phyloP scores from a whole-genome alignment of 1,140 invertebrate species.

The Lycorma delicatula region DNA sequence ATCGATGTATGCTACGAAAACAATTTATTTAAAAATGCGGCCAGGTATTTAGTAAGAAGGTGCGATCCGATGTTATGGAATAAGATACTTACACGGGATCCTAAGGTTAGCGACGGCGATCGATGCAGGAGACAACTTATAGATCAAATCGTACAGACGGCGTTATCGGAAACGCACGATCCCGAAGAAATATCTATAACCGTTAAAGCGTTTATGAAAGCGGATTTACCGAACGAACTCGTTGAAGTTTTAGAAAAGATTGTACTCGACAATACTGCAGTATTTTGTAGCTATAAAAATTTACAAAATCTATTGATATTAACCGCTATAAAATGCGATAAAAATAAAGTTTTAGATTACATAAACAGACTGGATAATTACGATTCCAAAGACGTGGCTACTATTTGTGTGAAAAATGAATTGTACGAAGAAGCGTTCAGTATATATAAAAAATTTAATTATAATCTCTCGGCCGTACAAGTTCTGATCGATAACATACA shows the following conservation, averaged over 20 bases:
- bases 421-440: constrained; percentile 98
- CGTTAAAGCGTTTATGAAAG: constrained; percentile 99
- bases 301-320: constrained; percentile 66
- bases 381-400: constrained; percentile 98
- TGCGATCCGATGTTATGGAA: constrained; percentile 95
- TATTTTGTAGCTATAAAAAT: constrained; percentile 87
- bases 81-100: constrained; percentile 65
- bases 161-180: constrained; percentile 88
- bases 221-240: constrained; percentile 97
- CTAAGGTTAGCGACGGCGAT: constrained; percentile 86
- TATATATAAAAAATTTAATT: constrained; percentile 99
- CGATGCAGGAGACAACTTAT: constrained; percentile 91
- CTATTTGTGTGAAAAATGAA: constrained; percentile 95
- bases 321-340: constrained; percentile 94
- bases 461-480: constrained; percentile 97
- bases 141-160: constrained; percentile 95
- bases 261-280: constrained; percentile 89
- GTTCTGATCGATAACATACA: constrained; percentile 96
- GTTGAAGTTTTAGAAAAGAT: constrained; percentile 99
- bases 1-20: constrained; percentile 98
- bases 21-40: constrained; percentile 95
- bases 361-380: constrained; percentile 97
- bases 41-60: constrained; percentile 87
- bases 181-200: constrained; percentile 99
- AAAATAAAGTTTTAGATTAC: constrained; percentile 93